phyloP scores from a whole-genome alignment of 2,888 invertebrate species.

The Tethea ocularis region DNA sequence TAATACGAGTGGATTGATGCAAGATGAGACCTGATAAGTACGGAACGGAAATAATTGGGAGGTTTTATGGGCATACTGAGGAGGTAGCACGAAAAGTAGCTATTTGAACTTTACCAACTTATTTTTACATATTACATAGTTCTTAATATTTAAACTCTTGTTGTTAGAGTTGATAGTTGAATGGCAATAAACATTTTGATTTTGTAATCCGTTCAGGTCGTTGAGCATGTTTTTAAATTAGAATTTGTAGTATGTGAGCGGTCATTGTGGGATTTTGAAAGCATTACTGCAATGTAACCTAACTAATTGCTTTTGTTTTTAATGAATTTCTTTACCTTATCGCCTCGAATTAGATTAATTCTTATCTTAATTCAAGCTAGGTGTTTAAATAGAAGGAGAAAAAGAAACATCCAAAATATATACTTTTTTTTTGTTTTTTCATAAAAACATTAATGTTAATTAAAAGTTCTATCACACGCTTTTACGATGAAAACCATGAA shows the following conservation, averaged over 20 bases:
- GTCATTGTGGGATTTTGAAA: constrained; percentile 42
- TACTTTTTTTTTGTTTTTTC: too few species aligned
- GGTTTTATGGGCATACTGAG: constrained; percentile 63
- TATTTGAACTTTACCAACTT: constrained; percentile 10
- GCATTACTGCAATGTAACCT: constrained; percentile 43
- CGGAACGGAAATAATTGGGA: constrained; percentile 71
- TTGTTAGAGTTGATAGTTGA: constrained; percentile 41
- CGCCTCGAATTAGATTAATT: constrained; percentile 30
- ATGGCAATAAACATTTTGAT: constrained; percentile 43
- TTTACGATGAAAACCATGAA: too few species aligned
- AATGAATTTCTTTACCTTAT: constrained; percentile 33
- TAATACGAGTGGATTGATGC: constrained; percentile 74
- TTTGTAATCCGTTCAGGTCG: constrained; percentile 54
- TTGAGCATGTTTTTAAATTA: constrained; percentile 57
- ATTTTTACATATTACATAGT: constrained; percentile 22
- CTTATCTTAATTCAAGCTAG: neutral
- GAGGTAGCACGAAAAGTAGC: constrained; percentile 28
- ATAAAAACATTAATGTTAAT: neutral
- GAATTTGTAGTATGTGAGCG: constrained; percentile 44
- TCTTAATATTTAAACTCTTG: constrained; percentile 34
- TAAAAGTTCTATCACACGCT: neutral
- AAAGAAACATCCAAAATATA: too few species aligned
- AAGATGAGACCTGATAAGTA: constrained; percentile 69
- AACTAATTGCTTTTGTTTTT: constrained; percentile 53
- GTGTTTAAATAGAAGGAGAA: neutral